Percentiles rank a stretch among this genome's conserved stretches.
These are phyloP conservation scores for Ceraclea dissimilis DNA, from an alignment of 2,888 invertebrate genomes.

Conservation along the genomic window DNA sequence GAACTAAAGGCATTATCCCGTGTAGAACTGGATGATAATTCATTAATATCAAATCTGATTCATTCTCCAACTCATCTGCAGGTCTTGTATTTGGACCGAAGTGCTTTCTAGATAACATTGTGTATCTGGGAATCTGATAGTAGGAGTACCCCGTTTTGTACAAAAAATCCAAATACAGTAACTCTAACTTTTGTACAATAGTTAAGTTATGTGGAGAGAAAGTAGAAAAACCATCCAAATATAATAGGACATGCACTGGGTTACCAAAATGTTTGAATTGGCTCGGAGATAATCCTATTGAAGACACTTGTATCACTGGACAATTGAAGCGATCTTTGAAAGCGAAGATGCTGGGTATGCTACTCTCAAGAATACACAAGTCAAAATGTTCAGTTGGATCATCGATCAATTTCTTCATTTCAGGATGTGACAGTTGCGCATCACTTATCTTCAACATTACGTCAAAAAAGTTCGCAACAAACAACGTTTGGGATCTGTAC, in stretches of 20 bases:
- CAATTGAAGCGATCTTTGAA: conserved; percentile 47
- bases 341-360: conserved; percentile 43
- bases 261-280: conserved; percentile 47
- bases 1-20: conserved; percentile 39
- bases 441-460: conserved; percentile 22
- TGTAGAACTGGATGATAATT: conserved; percentile 37
- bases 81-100: conserved; percentile 32
- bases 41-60: conserved; percentile 41
- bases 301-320: conserved; percentile 47
- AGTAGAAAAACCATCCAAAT: conserved; percentile 43
- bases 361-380: conserved; percentile 49
- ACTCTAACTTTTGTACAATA: conserved; percentile 32
- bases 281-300: conserved; percentile 42
- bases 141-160: conserved; percentile 35
- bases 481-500: neutral
- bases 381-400: conserved; percentile 46
- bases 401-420: conserved; percentile 28
- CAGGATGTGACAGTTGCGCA: conserved; percentile 27
- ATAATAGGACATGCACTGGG: conserved; percentile 44
- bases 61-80: conserved; percentile 38
- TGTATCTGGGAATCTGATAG: conserved; percentile 20
- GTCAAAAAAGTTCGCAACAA: conserved; percentile 9
- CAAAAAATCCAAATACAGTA: conserved; percentile 26
- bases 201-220: conserved; percentile 36
- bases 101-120: conserved; percentile 24